Evolutionary conservation across 2,113 vertebrate species (phyloP).

Genomic region (Indri indri): DNA sequence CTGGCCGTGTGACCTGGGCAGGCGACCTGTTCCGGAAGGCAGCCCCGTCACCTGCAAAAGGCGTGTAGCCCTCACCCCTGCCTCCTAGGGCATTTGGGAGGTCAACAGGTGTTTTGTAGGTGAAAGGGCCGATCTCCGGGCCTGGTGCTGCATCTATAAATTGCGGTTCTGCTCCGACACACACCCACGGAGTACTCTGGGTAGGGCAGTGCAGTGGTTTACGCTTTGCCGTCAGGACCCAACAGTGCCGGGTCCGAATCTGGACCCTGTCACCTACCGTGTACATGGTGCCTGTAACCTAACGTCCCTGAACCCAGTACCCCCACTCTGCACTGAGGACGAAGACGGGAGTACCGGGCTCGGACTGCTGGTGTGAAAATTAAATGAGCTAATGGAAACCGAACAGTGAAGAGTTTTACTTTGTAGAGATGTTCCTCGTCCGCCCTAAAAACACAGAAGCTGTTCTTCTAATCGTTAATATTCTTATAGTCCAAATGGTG

Average conservation of each 20-base stretch:
- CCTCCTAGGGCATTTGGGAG: background rate
- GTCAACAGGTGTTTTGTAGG: background rate
- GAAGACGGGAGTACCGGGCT: rapidly evolving
- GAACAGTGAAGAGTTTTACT: background rate
- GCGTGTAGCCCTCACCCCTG: background rate
- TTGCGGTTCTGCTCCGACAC: background rate
- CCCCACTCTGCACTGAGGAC: background rate
- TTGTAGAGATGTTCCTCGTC: background rate
- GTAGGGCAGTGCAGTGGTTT: rapidly evolving
- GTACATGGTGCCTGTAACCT: background rate
- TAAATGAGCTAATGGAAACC: background rate
- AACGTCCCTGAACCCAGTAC: background rate
- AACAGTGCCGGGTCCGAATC: background rate
- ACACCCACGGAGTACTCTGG: too few relatives aligned
- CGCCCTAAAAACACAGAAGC: background rate
- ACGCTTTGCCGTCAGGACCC: background rate
- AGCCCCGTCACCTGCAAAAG: background rate
- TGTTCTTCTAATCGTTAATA: background rate
- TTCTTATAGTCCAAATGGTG: background rate
- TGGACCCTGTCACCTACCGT: too few relatives aligned
- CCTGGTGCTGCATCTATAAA: background rate
- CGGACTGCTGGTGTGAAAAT: background rate
- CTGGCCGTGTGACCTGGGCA: rapidly evolving
- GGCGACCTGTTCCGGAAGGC: too few relatives aligned
- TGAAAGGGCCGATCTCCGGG: background rate